Evolutionary conservation across 2,888 invertebrate species (phyloP).

Genomic region (Plutella xylostella): DNA sequence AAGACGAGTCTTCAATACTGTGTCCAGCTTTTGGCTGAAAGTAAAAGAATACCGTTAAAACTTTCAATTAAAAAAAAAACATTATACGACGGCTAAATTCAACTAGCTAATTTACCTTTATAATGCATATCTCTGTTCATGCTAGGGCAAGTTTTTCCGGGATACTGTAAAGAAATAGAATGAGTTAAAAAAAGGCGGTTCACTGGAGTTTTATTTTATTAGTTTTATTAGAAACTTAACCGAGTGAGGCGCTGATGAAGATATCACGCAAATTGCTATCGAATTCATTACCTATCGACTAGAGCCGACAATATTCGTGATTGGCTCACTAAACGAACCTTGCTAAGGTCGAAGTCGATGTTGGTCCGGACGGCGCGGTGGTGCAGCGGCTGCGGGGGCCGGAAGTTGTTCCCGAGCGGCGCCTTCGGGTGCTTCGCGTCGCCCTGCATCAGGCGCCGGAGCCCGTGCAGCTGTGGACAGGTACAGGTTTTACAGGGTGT

Average conservation of each 20-base stretch:
- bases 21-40: constrained; percentile 88
- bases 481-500: too few species aligned
- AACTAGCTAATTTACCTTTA: constrained; percentile 72
- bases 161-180: constrained; percentile 64
- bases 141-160: constrained; percentile 87
- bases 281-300: neutral
- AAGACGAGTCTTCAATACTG: constrained; percentile 74
- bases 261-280: neutral
- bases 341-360: constrained; percentile 92
- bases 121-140: constrained; percentile 95
- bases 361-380: constrained; percentile 96
- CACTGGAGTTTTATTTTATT: neutral
- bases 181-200: neutral
- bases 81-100: constrained; percentile 4
- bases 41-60: constrained; percentile 21
- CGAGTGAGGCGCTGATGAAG: neutral
- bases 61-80: neutral
- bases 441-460: constrained; percentile 90
- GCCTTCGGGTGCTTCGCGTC: constrained; percentile 88
- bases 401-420: constrained; percentile 93
- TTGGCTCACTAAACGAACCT: too few species aligned
- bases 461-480: constrained; percentile 79
- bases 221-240: neutral
- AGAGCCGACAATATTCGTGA: too few species aligned
- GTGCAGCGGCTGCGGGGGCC: constrained; percentile 93